Evolutionary conservation across 2,888 invertebrate genomes (phyloP).

Genomic region (Metellina segmentata): DNA sequence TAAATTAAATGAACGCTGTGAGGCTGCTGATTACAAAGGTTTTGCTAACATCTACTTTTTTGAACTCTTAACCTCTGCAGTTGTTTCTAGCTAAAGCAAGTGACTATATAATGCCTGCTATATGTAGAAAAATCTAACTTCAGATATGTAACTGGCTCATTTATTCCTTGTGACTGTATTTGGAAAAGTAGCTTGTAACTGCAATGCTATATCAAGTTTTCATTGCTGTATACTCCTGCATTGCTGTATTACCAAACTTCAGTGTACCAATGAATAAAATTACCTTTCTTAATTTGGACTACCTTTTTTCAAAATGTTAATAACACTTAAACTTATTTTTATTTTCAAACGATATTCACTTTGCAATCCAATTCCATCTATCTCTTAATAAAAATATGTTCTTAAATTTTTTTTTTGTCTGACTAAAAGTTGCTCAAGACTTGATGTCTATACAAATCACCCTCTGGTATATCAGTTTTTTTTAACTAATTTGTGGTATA

Average conservation of each 20-base stretch:
- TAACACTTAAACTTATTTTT: not conserved
- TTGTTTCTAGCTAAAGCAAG: conserved; percentile 53
- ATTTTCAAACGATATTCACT: too few relatives aligned
- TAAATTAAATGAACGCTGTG: not conserved
- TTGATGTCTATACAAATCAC: too few relatives aligned
- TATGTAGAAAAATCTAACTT: conserved; percentile 50
- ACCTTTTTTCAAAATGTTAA: not conserved
- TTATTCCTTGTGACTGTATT: conserved; percentile 66
- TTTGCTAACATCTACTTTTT: conserved; percentile 40
- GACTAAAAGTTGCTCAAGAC: too few relatives aligned
- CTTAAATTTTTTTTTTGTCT: too few relatives aligned
- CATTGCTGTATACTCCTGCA: conserved; percentile 74
- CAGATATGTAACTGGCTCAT: conserved; percentile 65
- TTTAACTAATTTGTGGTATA: too few relatives aligned
- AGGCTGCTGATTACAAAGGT: conserved; percentile 38
- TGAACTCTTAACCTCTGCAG: conserved; percentile 40
- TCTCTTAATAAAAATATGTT: too few relatives aligned
- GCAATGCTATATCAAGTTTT: conserved; percentile 67
- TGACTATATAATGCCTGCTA: conserved; percentile 59
- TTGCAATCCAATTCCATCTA: too few relatives aligned
- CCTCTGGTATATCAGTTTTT: too few relatives aligned
- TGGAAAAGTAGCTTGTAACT: conserved; percentile 66
- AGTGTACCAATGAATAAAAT: conserved; percentile 71
- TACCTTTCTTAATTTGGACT: conserved; percentile 60
- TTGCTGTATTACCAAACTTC: conserved; percentile 73